Evolutionary conservation across 2,888 invertebrate genomes (phyloP), one percentile per base, ranked within the genome.

Genomic region (Matsumyia berberina): DNA sequence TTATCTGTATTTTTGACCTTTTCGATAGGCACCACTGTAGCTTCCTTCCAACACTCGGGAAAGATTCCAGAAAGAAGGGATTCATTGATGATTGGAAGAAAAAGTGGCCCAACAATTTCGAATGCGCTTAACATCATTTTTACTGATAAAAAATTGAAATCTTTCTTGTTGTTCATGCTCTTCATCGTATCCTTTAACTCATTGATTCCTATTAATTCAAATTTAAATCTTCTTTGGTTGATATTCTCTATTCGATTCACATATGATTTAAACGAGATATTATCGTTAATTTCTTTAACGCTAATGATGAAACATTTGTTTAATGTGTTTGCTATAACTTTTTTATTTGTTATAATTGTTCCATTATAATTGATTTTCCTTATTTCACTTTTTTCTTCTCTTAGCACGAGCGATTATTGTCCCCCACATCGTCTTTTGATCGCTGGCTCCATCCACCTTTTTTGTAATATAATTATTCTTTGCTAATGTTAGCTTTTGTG

Each of bases 261-360:
- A 31, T 53, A 31, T 33, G 53, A 7, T 33, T 33, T 12, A 15
- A 31, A 12, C 11, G 12, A 33, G 17, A 55, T 55, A 33, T 55
- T 35, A 15, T 33, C 15, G 33, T 7, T 55, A 7, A 55, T 55
- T 55, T 31, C 17, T 33, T 33, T 33, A n/a, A 53, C 51, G 31
- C 51, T 53, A 11, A 5, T 53, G 51, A 53, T 29, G 51, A 53
- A 53, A 31, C 11, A 55, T 33, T 35, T 55, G 33, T 55, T 55
- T 5, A 31, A 33, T 33, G 53, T 35, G 6, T n/a, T 55, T 15
- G 53, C 53, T 33, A 31, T 55, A 8, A 55, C 1, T 15, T 33
- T 33, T 55, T 55, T 55, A 33, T 55, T 55, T 31, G 53, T 15
- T 33, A 55, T 55, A n/a, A 55, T 33, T 55, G 31, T 55, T 33